Evolutionary conservation across 2,888 invertebrate genomes (phyloP), one percentile per base, ranked within the genome.

Genomic region (Melinopterus prodromus): DNA sequence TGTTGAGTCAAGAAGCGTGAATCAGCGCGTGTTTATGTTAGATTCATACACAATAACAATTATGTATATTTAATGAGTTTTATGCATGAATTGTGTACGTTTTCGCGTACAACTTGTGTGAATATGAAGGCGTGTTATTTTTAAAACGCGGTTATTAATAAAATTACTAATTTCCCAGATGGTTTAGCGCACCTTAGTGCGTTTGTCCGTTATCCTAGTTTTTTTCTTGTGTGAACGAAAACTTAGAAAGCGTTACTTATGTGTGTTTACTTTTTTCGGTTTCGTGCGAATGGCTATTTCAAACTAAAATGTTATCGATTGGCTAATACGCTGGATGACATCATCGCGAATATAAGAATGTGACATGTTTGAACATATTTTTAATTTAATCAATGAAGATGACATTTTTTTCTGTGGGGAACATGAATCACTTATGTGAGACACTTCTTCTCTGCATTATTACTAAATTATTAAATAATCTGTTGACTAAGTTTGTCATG

Each of bases 121-220:
- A 77, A 16, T 77, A n/a, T n/a, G 53, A 38, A 16, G 69, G 77
- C 26, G 70, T 74, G 74, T 74, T 71, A 53, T 53, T 77, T 77
- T 77, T 77, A 53, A 26, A 69, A 15, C 69, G 16, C 6, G 69
- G 35, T 77, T 77, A 77, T 77, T 77, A 77, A 69, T 70, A 35
- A 70, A 72, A 77, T 70, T 70, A 70, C 77, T 77, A 16, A 77
- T 77, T 69, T 77, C 69, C 76, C 37, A 36, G 6, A 38, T 76
- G 35, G 35, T 26, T 35, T 37, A 76, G 16, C n/a, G 38, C 16
- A 76, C 12, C 53, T 53, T 53, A 53, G 7, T 26, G 26, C 53
- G 9, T 53, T 53, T 9, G 53, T 12, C 53, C 53, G 53, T 53
- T 53, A 53, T 15, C 37, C 76, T 38, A 16, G 76, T 71, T 35